These are phyloP conservation scores for Drymonia ruficornis DNA, from an alignment of 2,888 invertebrate genomes.

Conservation along the genomic window DNA sequence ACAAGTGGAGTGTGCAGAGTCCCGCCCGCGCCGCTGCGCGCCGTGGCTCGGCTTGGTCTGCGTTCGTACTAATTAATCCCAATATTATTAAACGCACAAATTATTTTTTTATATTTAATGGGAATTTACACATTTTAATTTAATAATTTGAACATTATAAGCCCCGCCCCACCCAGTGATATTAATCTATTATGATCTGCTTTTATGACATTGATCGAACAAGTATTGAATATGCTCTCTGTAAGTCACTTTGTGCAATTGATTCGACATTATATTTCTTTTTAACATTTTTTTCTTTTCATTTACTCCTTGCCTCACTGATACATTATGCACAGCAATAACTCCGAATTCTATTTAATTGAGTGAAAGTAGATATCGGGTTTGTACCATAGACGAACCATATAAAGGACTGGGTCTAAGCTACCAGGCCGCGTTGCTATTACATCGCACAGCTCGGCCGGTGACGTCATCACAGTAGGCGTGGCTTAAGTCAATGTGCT, in stretches of 20 bases:
- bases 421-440: no score
- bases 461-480: no score
- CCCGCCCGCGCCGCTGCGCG: conserved; percentile 30
- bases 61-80: conserved; percentile 30
- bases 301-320: conserved; percentile 5
- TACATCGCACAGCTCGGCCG: no score
- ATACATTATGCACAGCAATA: no score
- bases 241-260: conserved; percentile 31
- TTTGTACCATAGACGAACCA: no score
- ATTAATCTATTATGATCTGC: neutral
- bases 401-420: no score
- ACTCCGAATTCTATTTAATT: no score
- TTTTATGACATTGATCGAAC: neutral
- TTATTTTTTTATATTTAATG: neutral
- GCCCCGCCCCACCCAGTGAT: neutral
- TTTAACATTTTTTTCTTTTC: conserved; percentile 16
- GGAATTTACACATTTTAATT: neutral
- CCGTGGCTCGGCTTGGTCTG: conserved; percentile 28
- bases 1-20: conserved; percentile 43
- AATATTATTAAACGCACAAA: conserved; percentile 7
- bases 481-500: no score
- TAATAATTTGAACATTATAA: neutral
- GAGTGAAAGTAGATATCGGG: no score
- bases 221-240: conserved; percentile 26
- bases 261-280: conserved; percentile 31